Evolutionary conservation across 2,888 invertebrate genomes (phyloP).

Genomic region (Aethes cnicana): DNA sequence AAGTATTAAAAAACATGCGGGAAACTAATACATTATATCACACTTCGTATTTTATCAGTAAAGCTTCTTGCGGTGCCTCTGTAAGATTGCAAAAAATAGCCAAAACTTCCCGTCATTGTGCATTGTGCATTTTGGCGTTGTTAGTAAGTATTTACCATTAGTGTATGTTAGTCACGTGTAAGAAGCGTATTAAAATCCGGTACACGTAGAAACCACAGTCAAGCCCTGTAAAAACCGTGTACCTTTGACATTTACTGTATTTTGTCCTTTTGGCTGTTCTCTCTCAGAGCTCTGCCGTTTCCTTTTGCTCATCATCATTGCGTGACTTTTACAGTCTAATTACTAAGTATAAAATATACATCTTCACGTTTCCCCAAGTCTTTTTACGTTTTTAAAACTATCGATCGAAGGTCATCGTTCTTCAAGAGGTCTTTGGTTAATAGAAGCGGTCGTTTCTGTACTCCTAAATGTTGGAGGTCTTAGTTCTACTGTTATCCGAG

Average conservation of each 20-base stretch:
- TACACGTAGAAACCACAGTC: conserved; percentile 18
- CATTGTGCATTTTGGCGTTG: neutral
- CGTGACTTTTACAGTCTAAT: too few relatives aligned
- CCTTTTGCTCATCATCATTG: neutral
- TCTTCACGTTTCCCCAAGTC: too few relatives aligned
- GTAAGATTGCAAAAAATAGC: too few relatives aligned
- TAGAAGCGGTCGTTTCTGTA: neutral
- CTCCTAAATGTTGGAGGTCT: conserved; percentile 24
- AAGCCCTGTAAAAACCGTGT: conserved; percentile 16
- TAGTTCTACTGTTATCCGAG: conserved; percentile 40
- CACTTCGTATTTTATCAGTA: too few relatives aligned
- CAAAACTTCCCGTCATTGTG: neutral
- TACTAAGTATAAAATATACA: too few relatives aligned
- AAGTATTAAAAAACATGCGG: too few relatives aligned
- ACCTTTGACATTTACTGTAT: conserved; percentile 24
- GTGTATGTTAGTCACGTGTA: conserved; percentile 16
- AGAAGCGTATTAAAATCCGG: conserved; percentile 7
- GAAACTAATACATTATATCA: too few relatives aligned
- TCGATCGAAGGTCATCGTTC: too few relatives aligned
- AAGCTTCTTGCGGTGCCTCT: too few relatives aligned
- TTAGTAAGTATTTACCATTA: conserved; percentile 11
- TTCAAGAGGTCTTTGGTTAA: too few relatives aligned
- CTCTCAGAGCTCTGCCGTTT: neutral
- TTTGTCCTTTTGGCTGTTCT: conserved; percentile 11
- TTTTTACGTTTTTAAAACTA: neutral